Base-by-base conservation (phyloP, 35 echinoderm and acorn worm genomes). In the Amphiura filiformis region DNA sequence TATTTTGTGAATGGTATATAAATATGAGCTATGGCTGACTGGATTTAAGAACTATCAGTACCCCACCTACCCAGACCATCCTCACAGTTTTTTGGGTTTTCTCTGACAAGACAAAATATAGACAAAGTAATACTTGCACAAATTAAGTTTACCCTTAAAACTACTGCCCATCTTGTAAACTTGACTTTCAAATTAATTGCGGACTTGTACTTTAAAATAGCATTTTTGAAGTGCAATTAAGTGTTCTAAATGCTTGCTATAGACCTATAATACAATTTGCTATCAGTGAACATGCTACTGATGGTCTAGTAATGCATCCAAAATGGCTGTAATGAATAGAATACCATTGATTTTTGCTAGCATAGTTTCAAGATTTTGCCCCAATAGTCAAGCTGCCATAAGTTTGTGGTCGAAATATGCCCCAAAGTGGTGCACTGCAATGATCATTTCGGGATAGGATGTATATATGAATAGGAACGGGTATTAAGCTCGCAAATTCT, bases 371-470 rank as follows among this genome's bases (percentile, higher is more conserved):
- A 70, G 61, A 70, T 70, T 30, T 70, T 70, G 61, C 28, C 28
- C 61, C 61, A 23, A 70, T 70, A 70, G 61, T n/a, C 61, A n/a
- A 23, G 61, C 61, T 70, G 17, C 61, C 4, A 4, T 70, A 70
- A 70, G 61, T 70, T 70, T 70, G 61, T 70, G 61, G 61, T 70
- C 61, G 61, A 70, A 70, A 70, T 30, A 70, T 70, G 61, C 61
- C 61, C 61, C 61, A 70, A 70, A 70, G 61, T 70, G 61, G 61
- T 70, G 61, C 61, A 70, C 61, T 18, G 28, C 28, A 70, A 70
- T 4, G 61, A 70, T 70, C 28, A 70, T 70, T 70, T 70, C 41
- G 17, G 41, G 41, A 47, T 47, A n/a, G n/a, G n/a, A n/a, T n/a
- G n/a, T n/a, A 17, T 47, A 47, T 47, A 26, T 70, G 61, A 70